Evolutionary conservation across 1,140 invertebrate species (phyloP).

Genomic region (Contarinia nasturtii): DNA sequence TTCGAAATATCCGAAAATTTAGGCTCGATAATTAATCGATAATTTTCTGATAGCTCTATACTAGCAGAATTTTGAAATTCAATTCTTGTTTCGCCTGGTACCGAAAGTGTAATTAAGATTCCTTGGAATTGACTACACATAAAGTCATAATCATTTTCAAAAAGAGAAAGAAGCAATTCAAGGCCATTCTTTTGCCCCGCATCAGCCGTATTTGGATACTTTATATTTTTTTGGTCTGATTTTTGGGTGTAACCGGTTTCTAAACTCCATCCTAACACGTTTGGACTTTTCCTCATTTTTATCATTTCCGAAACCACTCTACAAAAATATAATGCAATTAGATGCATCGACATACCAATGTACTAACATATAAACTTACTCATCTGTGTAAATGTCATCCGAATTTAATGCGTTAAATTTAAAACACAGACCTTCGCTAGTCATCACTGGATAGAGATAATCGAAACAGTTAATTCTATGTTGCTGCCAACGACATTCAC

Average conservation of each 20-base stretch:
- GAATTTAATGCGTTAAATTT: neutral
- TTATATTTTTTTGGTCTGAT: neutral
- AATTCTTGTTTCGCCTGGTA: no score
- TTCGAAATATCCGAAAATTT: conserved; percentile 39
- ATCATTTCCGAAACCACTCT: neutral
- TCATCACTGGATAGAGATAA: neutral
- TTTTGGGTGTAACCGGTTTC: neutral
- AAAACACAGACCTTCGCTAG: neutral
- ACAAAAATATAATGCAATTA: neutral
- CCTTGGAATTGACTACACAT: no score
- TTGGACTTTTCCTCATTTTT: neutral
- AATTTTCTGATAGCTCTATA: conserved; percentile 16
- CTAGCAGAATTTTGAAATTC: neutral
- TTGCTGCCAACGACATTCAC: neutral
- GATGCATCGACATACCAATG: neutral
- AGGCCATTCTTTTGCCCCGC: neutral
- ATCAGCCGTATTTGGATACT: neutral
- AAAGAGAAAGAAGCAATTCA: neutral
- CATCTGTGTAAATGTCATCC: neutral
- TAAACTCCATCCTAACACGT: neutral
- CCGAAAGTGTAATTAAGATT: no score
- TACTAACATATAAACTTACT: neutral
- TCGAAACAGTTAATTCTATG: neutral
- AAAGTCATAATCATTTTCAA: no score
- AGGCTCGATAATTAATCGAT: conserved; percentile 34